A percentile compares a stretch with the other conserved stretches of the same genome.
These are phyloP conservation scores for Apis laboriosa DNA, from an alignment of 1,140 invertebrate species.

Conservation along the genomic window DNA sequence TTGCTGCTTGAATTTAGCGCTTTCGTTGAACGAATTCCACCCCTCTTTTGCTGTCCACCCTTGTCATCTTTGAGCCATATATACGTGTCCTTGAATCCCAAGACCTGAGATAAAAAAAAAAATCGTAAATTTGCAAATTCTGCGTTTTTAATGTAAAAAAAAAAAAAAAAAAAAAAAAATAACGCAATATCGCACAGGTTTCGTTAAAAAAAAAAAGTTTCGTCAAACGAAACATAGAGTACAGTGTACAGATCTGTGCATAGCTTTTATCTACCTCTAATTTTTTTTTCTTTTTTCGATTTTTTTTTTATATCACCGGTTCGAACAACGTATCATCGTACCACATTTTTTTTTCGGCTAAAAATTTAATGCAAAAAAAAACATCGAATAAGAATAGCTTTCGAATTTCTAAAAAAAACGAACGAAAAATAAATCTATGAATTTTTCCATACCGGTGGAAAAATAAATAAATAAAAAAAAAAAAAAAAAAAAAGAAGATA, in stretches of 20 bases:
- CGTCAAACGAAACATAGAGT: background rate
- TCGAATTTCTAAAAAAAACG: background rate
- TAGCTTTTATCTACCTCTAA: background rate
- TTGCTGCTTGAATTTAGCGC: slow-evolving; percentile 73
- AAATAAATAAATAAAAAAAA: background rate
- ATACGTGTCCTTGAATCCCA: slow-evolving; percentile 83
- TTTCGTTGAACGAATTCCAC: slow-evolving; percentile 61
- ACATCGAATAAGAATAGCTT: background rate
- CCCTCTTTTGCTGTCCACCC: slow-evolving; percentile 73
- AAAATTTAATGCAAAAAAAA: background rate
- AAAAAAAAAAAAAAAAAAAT: background rate
- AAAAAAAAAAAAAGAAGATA: too few relatives aligned
- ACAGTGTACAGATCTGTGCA: background rate
- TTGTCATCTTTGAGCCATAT: slow-evolving; percentile 80
- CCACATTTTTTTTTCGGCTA: background rate
- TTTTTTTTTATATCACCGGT: background rate
- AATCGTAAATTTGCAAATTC: slow-evolving; percentile 32
- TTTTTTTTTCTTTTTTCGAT: background rate
- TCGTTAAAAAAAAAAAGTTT: background rate
- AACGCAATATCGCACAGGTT: background rate
- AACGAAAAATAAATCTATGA: background rate
- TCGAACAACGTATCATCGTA: background rate
- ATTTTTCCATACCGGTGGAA: background rate
- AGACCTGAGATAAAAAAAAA: slow-evolving; percentile 75
- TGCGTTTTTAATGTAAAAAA: background rate